These are phyloP conservation scores for Philopedon plagiatum DNA, from an alignment of 2,888 invertebrate genomes.

Conservation along the genomic window DNA sequence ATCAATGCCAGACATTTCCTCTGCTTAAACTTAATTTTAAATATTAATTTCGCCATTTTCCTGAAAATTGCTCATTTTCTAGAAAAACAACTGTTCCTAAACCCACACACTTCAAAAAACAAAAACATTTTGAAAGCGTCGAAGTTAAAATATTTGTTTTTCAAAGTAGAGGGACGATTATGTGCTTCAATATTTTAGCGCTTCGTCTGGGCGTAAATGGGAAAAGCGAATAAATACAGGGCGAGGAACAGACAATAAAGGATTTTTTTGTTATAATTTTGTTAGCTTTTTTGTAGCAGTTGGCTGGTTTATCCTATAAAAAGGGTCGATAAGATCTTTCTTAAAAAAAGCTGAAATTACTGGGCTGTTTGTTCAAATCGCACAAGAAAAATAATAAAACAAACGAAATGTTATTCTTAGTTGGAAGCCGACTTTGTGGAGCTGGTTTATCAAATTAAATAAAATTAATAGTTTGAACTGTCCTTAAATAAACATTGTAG, in stretches of 20 bases:
- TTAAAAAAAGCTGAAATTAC: neutral
- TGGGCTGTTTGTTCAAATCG: neutral
- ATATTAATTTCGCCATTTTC: neutral
- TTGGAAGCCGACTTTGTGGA: neutral
- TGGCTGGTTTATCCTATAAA: neutral
- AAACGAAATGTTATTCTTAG: too few species aligned
- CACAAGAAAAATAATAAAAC: neutral
- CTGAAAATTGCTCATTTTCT: neutral
- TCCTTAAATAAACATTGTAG: too few species aligned
- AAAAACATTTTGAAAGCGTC: neutral
- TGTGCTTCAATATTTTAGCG: constrained; percentile 12
- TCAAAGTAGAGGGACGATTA: constrained; percentile 8
- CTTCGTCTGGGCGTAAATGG: neutral
- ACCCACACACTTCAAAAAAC: constrained; percentile 5
- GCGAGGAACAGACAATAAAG: neutral
- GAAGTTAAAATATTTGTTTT: constrained; percentile 5
- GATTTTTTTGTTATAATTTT: neutral
- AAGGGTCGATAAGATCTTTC: neutral
- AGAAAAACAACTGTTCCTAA: neutral
- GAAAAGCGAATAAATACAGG: neutral
- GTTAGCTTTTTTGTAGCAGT: neutral
- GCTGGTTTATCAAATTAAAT: neutral
- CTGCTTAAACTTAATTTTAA: too few species aligned
- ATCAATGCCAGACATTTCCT: too few species aligned
- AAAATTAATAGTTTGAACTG: too few species aligned